Evolutionary conservation across 2,888 invertebrate species (phyloP).

Genomic region (Osedax fenrisi): DNA sequence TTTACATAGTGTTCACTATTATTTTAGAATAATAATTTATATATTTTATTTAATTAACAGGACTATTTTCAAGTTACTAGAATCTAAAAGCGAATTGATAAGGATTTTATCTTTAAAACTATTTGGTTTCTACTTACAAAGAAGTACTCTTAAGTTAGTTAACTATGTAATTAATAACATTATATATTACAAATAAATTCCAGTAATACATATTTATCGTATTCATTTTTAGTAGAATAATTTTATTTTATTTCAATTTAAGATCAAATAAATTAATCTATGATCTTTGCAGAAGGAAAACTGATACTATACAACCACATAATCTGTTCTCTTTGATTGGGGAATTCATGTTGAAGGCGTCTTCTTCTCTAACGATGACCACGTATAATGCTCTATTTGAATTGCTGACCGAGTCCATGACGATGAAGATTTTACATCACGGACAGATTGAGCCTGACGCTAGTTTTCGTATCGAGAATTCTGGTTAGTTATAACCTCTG

Average conservation of each 20-base stretch:
- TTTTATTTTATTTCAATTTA: not conserved
- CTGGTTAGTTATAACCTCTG: not conserved
- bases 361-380: conserved; percentile 76
- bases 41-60: no score
- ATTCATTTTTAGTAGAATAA: not conserved
- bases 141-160: conserved; percentile 88
- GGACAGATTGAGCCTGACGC: not conserved
- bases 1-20: no score
- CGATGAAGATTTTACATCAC: not conserved
- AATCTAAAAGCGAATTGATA: conserved; percentile 87
- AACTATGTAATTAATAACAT: not conserved
- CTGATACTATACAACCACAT: conserved; percentile 95
- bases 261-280: no score
- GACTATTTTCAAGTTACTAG: conserved; percentile 87
- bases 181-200: no score
- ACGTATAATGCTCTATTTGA: conserved; percentile 97
- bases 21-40: no score
- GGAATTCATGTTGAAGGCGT: conserved; percentile 75
- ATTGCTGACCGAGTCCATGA: conserved; percentile 48
- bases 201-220: not conserved
- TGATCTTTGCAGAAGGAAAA: conserved; percentile 72
- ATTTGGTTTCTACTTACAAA: conserved; percentile 87
- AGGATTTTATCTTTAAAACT: conserved; percentile 87
- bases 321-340: conserved; percentile 92
- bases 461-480: not conserved